phyloP scores from a whole-genome alignment of 2,797 vertebrate species.

The Adelosebastes latens region DNA sequence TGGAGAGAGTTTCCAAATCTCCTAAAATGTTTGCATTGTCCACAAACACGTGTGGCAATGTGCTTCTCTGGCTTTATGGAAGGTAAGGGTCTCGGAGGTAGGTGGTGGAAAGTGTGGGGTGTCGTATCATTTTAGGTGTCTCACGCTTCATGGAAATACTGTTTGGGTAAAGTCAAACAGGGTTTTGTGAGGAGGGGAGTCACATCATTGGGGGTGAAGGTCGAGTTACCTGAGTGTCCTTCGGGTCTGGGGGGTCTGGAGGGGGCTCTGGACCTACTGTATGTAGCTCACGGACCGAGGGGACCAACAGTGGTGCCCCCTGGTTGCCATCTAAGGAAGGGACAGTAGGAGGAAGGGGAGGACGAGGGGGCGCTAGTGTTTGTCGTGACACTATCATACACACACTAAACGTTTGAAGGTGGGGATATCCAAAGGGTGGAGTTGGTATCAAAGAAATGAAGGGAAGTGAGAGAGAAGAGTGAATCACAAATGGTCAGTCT shows the following conservation, averaged over 20 bases:
- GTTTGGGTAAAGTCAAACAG: constrained; percentile 16
- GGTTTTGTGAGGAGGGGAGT: constrained; percentile 41
- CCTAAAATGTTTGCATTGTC: constrained; percentile 6
- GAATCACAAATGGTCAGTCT: constrained; percentile 61
- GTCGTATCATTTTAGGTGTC: constrained; percentile 12
- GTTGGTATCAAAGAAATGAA: constrained; percentile 40
- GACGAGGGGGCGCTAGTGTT: constrained; percentile 47
- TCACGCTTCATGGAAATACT: constrained; percentile 8
- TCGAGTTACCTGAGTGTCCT: constrained; percentile 74
- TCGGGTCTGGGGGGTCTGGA: constrained; percentile 58
- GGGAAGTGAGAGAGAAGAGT: constrained; percentile 59
- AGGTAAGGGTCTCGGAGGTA: constrained; percentile 9
- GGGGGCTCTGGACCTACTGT: constrained; percentile 66
- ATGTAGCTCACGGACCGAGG: constrained; percentile 56
- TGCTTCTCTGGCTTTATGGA: constrained; percentile 25
- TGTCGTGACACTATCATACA: constrained; percentile 55
- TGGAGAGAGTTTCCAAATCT: constrained; percentile 6
- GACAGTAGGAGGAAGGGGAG: constrained; percentile 50
- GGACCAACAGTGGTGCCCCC: constrained; percentile 46
- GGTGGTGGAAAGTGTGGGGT: neutral
- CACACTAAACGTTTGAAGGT: constrained; percentile 44
- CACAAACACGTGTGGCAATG: constrained; percentile 2
- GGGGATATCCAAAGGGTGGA: constrained; percentile 11
- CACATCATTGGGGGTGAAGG: constrained; percentile 36
- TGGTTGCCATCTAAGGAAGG: constrained; percentile 69